Conservation (phyloP, 2,113 vertebrate species). For the Ariopsis seemanni region DNA sequence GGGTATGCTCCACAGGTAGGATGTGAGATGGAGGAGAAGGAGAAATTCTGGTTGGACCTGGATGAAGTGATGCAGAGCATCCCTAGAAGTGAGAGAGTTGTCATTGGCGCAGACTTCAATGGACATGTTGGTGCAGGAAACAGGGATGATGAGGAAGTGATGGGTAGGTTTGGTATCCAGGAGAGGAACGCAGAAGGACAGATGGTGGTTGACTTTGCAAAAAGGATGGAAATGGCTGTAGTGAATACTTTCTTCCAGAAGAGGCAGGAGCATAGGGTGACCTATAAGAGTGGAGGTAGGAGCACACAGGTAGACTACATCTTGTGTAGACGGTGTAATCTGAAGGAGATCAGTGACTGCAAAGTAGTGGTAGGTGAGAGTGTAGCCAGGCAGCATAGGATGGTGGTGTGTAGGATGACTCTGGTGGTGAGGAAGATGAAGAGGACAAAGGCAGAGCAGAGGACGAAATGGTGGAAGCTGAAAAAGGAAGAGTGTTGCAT, state of each 20-base stretch:
- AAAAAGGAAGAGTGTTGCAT: background rate
- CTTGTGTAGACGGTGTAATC: background rate
- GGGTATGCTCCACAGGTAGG: background rate
- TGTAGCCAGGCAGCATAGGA: slow-evolving; percentile 5
- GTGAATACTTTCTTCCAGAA: too few relatives aligned
- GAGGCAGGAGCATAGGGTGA: too few relatives aligned
- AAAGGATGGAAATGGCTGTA: too few relatives aligned
- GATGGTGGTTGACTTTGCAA: too few relatives aligned
- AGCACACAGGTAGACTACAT: background rate
- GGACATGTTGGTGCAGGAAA: too few relatives aligned
- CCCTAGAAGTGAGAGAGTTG: background rate
- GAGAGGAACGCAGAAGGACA: too few relatives aligned
- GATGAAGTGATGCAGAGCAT: background rate
- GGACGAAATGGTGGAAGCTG: background rate
- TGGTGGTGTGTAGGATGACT: background rate
- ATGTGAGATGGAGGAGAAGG: background rate
- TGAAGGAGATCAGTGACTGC: background rate
- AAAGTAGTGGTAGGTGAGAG: slow-evolving; percentile 5
- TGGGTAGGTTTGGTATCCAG: background rate
- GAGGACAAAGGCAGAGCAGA: background rate
- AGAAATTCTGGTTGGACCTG: slow-evolving; percentile 2
- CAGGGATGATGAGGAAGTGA: too few relatives aligned
- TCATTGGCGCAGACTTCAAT: too few relatives aligned
- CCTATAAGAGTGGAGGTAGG: background rate
- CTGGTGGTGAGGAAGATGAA: background rate